Evolutionary conservation across 2,888 invertebrate genomes (phyloP).

Genomic region (Vanessa cardui): DNA sequence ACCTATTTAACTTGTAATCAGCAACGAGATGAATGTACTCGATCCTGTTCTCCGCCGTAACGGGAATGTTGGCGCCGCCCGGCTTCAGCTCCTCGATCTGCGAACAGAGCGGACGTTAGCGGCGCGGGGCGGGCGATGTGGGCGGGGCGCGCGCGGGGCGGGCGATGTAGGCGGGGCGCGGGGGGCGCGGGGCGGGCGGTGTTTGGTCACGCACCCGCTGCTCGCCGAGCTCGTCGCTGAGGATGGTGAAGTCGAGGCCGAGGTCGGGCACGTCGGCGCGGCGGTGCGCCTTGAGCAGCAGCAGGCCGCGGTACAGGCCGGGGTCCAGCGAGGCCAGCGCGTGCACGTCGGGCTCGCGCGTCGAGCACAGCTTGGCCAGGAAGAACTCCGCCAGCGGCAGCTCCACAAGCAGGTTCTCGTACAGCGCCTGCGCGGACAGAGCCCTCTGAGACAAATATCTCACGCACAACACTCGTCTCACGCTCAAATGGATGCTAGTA

Average conservation of each 20-base stretch:
- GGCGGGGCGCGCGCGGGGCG: no score
- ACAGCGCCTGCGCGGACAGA: constrained; percentile 86
- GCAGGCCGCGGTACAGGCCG: constrained; percentile 93
- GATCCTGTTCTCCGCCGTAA: constrained; percentile 95
- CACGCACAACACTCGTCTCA: no score
- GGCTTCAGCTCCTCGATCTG: constrained; percentile 95
- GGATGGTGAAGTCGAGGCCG: constrained; percentile 96
- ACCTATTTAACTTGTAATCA: constrained; percentile 95
- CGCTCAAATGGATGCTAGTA: no score
- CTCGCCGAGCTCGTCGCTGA: constrained; percentile 94
- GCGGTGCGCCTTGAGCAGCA: constrained; percentile 92
- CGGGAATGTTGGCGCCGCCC: constrained; percentile 94
- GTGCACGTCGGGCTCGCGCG: constrained; percentile 94
- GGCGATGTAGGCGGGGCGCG: no score
- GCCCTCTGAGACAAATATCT: neutral
- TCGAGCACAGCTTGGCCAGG: constrained; percentile 85
- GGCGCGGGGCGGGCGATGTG: no score
- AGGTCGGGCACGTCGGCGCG: constrained; percentile 92
- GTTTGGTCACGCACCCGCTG: constrained; percentile 86
- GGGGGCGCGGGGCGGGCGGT: neutral
- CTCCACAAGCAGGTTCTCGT: constrained; percentile 97
- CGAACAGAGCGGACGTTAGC: constrained; percentile 9
- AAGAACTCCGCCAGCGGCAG: constrained; percentile 98
- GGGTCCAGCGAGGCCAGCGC: constrained; percentile 97
- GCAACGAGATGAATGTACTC: constrained; percentile 98